phyloP scores from a whole-genome alignment of 2,113 vertebrate species.

The Myodes glareolus region DNA sequence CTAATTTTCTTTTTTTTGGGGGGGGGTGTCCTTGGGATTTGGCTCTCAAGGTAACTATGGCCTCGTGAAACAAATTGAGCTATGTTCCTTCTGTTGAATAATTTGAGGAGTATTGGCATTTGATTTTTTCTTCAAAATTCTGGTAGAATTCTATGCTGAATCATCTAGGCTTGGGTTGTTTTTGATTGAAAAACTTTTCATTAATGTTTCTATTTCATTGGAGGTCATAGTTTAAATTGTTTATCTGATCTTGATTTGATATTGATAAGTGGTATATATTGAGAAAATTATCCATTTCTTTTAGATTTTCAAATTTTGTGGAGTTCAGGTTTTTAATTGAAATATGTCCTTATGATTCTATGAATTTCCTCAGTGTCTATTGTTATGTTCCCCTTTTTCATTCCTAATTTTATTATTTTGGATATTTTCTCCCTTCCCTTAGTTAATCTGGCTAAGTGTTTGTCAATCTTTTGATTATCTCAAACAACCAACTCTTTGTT shows the following conservation, averaged over 20 bases:
- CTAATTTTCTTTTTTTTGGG: neutral
- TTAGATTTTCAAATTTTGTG: neutral
- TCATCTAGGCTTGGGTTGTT: neutral
- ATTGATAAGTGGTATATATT: neutral
- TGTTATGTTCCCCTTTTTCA: neutral
- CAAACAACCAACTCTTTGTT: neutral
- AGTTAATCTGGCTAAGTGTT: neutral
- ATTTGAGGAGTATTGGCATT: neutral
- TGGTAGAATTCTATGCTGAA: neutral
- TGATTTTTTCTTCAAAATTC: neutral
- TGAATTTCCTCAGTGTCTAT: neutral
- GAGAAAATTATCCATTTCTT: neutral
- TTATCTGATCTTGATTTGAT: neutral
- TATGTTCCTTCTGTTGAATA: neutral
- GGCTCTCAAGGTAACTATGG: neutral
- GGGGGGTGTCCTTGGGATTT: neutral
- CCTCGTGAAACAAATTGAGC: neutral
- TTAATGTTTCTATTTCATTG: neutral
- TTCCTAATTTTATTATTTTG: neutral
- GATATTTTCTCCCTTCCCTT: neutral
- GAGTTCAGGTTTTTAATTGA: neutral
- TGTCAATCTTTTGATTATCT: neutral
- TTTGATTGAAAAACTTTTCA: neutral
- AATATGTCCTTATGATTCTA: neutral
- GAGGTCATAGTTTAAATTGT: neutral